These are phyloP conservation scores for Sinocyclocheilus anophthalmus DNA, from an alignment of 2,113 vertebrate genomes.

Conservation along the genomic window DNA sequence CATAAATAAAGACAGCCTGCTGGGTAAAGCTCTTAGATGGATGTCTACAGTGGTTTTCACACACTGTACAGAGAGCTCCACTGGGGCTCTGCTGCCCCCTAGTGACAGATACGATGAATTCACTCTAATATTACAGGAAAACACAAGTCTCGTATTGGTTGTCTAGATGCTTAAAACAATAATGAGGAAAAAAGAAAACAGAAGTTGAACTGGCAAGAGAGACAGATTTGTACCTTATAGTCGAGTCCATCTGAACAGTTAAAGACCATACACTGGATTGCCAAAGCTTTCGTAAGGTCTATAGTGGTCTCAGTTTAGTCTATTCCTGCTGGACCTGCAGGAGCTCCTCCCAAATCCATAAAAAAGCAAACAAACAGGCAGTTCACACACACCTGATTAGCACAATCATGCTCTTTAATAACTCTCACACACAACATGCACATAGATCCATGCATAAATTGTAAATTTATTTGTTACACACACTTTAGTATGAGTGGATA, in stretches of 20 bases:
- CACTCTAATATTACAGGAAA: not conserved
- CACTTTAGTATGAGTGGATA: not conserved
- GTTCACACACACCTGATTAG: not conserved
- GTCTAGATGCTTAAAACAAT: not conserved
- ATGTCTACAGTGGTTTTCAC: not conserved
- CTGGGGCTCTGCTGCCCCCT: conserved; percentile 62
- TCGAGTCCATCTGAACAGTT: conserved; percentile 90
- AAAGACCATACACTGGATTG: conserved; percentile 89
- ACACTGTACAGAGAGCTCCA: not conserved
- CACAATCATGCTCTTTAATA: not conserved
- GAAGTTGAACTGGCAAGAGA: not conserved
- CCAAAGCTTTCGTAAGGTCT: conserved; percentile 86
- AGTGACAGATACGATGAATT: conserved; percentile 37
- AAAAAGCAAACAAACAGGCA: not conserved
- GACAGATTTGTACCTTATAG: conserved; percentile 80
- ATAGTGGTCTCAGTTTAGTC: conserved; percentile 90
- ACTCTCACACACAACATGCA: not conserved
- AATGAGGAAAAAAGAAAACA: not conserved
- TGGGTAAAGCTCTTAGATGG: not conserved
- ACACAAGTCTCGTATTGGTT: not conserved
- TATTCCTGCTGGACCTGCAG: conserved; percentile 86
- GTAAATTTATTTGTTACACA: not conserved
- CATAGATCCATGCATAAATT: not conserved
- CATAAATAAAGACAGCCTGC: conserved; percentile 7
- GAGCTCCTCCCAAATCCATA: conserved; percentile 83